A percentile compares a stretch with the other conserved stretches of the same genome.
Evolutionary conservation across 2,113 vertebrate genomes (phyloP).

Genomic region (Guaruba guarouba): DNA sequence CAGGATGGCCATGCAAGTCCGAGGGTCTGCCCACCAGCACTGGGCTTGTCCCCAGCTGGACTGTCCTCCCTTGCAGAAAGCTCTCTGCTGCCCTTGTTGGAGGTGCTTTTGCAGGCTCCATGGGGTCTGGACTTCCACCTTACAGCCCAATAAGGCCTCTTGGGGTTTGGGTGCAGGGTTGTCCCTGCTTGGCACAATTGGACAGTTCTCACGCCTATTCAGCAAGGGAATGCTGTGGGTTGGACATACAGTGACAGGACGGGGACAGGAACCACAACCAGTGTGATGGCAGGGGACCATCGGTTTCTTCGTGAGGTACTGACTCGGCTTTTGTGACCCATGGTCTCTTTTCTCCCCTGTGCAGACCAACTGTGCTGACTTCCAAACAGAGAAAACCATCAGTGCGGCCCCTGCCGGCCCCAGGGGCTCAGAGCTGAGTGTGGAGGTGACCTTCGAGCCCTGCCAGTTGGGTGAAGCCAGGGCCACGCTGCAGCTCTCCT

Average conservation of each 20-base stretch:
- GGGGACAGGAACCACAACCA: not conserved
- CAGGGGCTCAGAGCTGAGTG: conserved; percentile 72
- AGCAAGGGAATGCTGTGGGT: too few species aligned
- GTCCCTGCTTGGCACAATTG: not conserved
- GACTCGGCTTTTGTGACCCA: not conserved
- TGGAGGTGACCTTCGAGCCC: conserved; percentile 86
- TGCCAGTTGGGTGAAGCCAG: conserved; percentile 79
- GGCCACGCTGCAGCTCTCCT: conserved; percentile 74
- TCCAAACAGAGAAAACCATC: conserved; percentile 76
- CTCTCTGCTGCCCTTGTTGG: not conserved
- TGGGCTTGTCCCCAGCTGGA: not conserved
- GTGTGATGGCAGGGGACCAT: not conserved
- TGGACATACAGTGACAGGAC: not conserved
- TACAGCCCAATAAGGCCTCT: not conserved
- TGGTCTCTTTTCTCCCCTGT: not conserved
- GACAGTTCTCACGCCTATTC: fast-evolving
- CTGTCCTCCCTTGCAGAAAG: not conserved
- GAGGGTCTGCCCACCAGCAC: not conserved
- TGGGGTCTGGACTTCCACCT: not conserved
- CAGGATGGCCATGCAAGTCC: not conserved
- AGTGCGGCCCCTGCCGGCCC: conserved; percentile 58
- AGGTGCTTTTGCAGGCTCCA: not conserved
- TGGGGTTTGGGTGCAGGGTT: not conserved
- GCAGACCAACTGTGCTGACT: conserved; percentile 79
- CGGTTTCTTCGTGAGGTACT: fast-evolving